Base-by-base conservation (phyloP, 23 tunicate genomes). In the Trididemnum nubilum region DNA sequence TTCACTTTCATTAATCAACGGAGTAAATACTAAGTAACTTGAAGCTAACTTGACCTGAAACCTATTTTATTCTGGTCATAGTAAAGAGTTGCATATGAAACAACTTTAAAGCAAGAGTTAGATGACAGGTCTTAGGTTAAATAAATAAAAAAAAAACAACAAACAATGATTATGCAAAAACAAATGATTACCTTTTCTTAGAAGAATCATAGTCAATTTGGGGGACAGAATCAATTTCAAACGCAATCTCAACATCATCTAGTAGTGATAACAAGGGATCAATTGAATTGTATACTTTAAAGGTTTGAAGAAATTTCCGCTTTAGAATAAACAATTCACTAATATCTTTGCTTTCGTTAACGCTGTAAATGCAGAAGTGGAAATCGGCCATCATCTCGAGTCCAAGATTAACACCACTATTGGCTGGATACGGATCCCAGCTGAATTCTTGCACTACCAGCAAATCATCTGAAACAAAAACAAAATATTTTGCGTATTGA, bases 131-230 rank as follows among this genome's bases (percentile, higher is more conserved):
- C n/a, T n/a, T n/a, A n/a, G n/a, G n/a, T n/a, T n/a, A n/a, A n/a
- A n/a, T n/a, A n/a, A n/a, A n/a, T n/a, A n/a, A n/a, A n/a, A n/a
- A n/a, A n/a, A n/a, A n/a, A n/a, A n/a, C n/a, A n/a, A n/a, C n/a
- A n/a, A 73, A 73, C 9, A 19, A 37, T 9, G 31, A 28, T 40
- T 37, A 12, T 2, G 58, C 79, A 73, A 73, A 44, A 4, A 9
- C 5, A 70, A 70, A 70, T 33, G n/a, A n/a, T 70, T 73, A 52
- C 81, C 81, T 52, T 66, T 25, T 77, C 28, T 37, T 54, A 25
- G 67, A 27, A 25, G 81, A 51, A 40, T 39, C 60, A 19, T 26
- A 57, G 2, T 26, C 30, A 2, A 52, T 38, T 54, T 35, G 2
- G 2, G 7, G 9, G 9, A 77, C 37, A 21, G 18, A 12, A 9